phyloP scores from a whole-genome alignment of 1,140 invertebrate genomes.

The Tetramorium parvispinum region DNA sequence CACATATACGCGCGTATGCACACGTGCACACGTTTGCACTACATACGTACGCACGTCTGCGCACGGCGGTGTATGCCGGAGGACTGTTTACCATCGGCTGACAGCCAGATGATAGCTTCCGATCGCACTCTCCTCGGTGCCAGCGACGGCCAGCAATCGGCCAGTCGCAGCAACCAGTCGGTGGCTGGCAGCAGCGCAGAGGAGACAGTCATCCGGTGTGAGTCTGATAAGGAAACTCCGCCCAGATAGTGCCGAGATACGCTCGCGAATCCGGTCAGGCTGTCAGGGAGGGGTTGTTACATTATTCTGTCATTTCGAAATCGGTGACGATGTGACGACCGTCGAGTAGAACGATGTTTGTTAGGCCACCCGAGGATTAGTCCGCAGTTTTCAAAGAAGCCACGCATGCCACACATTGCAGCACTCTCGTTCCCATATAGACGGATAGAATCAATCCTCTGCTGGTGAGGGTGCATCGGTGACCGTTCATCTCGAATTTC shows the following conservation, averaged over 20 bases:
- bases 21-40: slow-evolving; percentile 5
- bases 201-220: slow-evolving; percentile 27
- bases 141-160: not conserved
- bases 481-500: not conserved
- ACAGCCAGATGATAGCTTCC: slow-evolving; percentile 53
- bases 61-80: slow-evolving; percentile 70
- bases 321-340: not conserved
- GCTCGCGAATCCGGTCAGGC: slow-evolving; percentile 22
- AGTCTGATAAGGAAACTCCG: slow-evolving; percentile 55
- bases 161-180: slow-evolving; percentile 27
- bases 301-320: slow-evolving; percentile 44
- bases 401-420: not conserved
- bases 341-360: not conserved
- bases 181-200: slow-evolving; percentile 18
- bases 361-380: not conserved
- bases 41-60: slow-evolving; percentile 67
- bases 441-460: not conserved
- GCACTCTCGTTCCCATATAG: not conserved
- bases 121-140: slow-evolving; percentile 45
- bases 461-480: not conserved
- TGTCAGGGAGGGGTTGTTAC: not conserved
- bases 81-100: slow-evolving; percentile 77
- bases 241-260: slow-evolving; percentile 46
- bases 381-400: not conserved
- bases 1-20: slow-evolving; percentile 3